These are phyloP conservation scores for Natrix natrix DNA, from an alignment of 2,797 vertebrate species.

Conservation along the genomic window DNA sequence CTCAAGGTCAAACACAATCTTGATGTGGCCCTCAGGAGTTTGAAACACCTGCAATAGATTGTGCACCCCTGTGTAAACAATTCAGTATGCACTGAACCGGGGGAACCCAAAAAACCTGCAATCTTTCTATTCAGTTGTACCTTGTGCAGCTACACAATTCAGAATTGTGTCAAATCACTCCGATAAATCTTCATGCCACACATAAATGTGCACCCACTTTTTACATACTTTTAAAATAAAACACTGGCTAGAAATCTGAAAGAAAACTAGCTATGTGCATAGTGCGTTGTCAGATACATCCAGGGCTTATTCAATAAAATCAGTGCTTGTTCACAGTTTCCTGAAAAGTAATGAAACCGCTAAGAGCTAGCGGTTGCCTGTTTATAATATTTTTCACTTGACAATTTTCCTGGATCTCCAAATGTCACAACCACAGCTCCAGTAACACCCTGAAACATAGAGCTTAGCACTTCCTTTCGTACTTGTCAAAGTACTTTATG, in stretches of 20 bases:
- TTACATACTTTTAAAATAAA: not conserved
- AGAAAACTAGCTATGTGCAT: not conserved
- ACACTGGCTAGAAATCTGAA: not conserved
- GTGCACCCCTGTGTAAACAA: not conserved
- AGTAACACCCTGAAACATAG: constrained; percentile 15
- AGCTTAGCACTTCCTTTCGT: not conserved
- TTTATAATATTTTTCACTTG: constrained; percentile 1
- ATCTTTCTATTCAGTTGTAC: not conserved
- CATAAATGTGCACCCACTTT: not conserved
- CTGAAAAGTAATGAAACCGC: not conserved
- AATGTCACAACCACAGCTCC: constrained; percentile 15
- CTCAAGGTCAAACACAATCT: too few relatives aligned
- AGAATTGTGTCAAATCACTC: not conserved
- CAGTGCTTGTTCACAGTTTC: not conserved
- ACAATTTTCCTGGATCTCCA: not conserved
- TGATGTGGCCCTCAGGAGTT: too few relatives aligned
- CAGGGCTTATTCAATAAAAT: not conserved
- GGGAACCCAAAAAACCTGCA: not conserved
- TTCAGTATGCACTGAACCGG: not conserved
- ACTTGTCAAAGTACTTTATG: constrained; percentile 46
- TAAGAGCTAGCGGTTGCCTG: not conserved
- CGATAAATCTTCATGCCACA: not conserved
- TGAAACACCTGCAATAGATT: not conserved
- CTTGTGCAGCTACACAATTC: not conserved
- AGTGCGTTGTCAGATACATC: not conserved